phyloP scores from a whole-genome alignment of 2,797 vertebrate genomes.

The Alfaro cultratus region DNA sequence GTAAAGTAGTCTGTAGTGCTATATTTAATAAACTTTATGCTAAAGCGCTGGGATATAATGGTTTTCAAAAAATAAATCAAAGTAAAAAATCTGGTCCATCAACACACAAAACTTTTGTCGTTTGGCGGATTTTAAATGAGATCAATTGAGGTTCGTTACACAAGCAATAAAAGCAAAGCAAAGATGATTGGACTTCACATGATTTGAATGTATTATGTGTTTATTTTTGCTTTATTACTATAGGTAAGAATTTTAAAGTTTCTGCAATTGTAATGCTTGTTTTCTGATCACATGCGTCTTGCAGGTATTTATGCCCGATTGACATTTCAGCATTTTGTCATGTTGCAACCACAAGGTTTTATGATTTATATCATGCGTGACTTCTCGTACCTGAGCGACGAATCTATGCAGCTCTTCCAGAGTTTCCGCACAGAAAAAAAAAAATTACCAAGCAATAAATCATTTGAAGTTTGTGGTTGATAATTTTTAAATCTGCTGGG shows the following conservation, averaged over 20 bases:
- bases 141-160: not conserved
- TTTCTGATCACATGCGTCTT: conserved; percentile 5
- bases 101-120: not conserved
- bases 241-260: conserved; percentile 23
- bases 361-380: not conserved
- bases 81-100: conserved; percentile 6
- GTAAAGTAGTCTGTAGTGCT: not conserved
- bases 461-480: not conserved
- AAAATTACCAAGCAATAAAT: not conserved
- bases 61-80: not conserved
- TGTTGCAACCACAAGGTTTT: not conserved
- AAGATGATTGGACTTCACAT: not conserved
- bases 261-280: conserved; percentile 14
- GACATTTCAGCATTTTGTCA: not conserved
- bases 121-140: conserved; percentile 12
- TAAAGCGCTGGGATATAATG: not conserved
- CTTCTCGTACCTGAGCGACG: not conserved
- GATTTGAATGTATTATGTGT: not conserved
- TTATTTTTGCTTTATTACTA: not conserved
- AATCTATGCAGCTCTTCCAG: not conserved
- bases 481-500: not conserved
- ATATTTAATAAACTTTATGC: not conserved
- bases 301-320: not conserved
- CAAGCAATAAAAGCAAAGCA: conserved; percentile 8
- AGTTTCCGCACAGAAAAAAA: not conserved